phyloP scores from a whole-genome alignment of 2,797 vertebrate genomes.

The Vireo griseus region DNA sequence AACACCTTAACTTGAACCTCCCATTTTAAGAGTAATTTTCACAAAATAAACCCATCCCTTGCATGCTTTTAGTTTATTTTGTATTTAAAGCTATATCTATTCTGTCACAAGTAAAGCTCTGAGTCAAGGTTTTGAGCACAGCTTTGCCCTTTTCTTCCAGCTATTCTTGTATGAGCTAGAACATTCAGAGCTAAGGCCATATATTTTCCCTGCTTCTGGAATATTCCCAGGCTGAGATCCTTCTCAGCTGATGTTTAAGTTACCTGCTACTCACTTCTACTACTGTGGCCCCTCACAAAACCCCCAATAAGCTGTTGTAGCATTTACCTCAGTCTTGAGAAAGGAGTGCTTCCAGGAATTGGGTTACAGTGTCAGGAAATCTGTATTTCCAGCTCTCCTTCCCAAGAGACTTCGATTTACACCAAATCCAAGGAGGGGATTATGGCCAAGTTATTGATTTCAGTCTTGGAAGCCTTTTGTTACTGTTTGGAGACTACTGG shows the following conservation, averaged over 20 bases:
- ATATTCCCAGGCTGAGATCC: not conserved
- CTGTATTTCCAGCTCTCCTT: constrained; percentile 1
- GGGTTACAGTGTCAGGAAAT: constrained; percentile 36
- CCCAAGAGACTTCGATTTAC: constrained; percentile 33
- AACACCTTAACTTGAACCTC: not conserved
- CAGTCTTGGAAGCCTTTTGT: constrained; percentile 25
- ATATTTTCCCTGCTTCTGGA: not conserved
- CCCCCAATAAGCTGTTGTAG: not conserved
- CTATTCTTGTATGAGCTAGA: not conserved
- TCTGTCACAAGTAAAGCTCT: not conserved
- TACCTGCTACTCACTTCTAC: constrained; percentile 14
- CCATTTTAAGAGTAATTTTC: not conserved
- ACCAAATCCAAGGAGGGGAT: constrained; percentile 21
- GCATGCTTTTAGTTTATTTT: not conserved
- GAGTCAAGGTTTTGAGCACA: not conserved
- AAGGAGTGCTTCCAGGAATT: constrained; percentile 48
- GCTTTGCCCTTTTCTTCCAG: not conserved
- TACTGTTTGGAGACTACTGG: not conserved
- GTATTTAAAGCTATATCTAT: not conserved
- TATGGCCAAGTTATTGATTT: constrained; percentile 34
- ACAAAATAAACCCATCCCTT: not conserved
- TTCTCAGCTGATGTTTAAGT: not conserved
- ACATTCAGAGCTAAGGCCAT: not conserved
- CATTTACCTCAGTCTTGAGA: constrained; percentile 12
- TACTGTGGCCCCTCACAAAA: not conserved